phyloP scores from a whole-genome alignment of 2,797 vertebrate species.

The Pangasius krempfi region DNA sequence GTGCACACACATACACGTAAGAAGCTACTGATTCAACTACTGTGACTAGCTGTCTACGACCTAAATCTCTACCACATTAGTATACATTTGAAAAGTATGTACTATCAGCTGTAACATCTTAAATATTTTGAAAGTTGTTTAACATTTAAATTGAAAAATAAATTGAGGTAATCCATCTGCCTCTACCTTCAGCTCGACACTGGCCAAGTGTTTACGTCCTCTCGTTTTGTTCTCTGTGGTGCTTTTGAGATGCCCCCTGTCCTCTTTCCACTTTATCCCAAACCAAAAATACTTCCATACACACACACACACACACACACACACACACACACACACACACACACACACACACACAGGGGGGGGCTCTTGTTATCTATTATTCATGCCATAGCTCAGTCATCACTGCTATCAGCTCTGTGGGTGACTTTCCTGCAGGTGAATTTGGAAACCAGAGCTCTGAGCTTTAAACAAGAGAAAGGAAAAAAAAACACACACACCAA shows the following conservation, averaged over 20 bases:
- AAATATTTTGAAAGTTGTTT: neutral
- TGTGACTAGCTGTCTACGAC: neutral
- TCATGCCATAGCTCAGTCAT: constrained; percentile 62
- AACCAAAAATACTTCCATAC: constrained; percentile 47
- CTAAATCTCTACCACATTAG: too few species aligned
- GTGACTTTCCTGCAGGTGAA: constrained; percentile 70
- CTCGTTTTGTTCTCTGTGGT: constrained; percentile 42
- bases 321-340: constrained; percentile 4
- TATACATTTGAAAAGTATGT: neutral
- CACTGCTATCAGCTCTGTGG: constrained; percentile 59
- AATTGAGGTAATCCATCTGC: neutral
- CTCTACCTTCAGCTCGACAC: neutral
- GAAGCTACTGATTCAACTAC: neutral
- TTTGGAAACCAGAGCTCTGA: constrained; percentile 61
- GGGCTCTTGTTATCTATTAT: constrained; percentile 70
- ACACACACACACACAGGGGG: neutral
- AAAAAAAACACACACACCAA: constrained; percentile 24
- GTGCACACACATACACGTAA: neutral
- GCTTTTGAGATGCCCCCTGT: constrained; percentile 64
- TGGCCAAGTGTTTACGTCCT: neutral
- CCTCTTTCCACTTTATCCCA: constrained; percentile 42
- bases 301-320: constrained; percentile 5
- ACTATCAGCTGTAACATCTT: neutral
- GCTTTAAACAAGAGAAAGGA: constrained; percentile 49
- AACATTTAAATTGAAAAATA: neutral